Conservation (phyloP, 64 coral and sea anemone genomes). For the Dendronephthya gigantea region DNA sequence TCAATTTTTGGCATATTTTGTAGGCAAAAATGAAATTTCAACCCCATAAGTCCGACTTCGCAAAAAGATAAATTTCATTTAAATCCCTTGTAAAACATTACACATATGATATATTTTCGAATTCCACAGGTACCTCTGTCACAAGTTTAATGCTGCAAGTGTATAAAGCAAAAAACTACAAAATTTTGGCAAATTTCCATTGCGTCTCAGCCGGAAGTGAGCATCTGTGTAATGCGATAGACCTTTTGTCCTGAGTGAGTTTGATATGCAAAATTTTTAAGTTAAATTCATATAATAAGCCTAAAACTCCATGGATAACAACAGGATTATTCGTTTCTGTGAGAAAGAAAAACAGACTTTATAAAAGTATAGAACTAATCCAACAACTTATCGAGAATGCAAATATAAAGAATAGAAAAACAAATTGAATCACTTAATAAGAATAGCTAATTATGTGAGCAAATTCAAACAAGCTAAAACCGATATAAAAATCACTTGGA, state of each 20-base stretch:
- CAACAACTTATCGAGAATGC: not conserved
- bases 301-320: constrained; percentile 16
- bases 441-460: not conserved
- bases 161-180: not conserved
- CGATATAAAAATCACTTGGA: constrained; percentile 16
- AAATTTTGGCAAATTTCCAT: not conserved
- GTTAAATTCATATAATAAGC: no score
- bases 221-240: not conserved
- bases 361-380: constrained; percentile 21
- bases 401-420: constrained; percentile 24
- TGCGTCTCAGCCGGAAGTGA: not conserved
- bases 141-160: not conserved
- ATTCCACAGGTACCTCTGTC: not conserved
- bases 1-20: not conserved
- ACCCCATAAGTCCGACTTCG: not conserved
- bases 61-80: not conserved
- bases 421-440: constrained; percentile 16
- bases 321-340: constrained; percentile 32
- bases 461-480: constrained; percentile 13
- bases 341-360: constrained; percentile 5
- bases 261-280: no score
- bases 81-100: no score
- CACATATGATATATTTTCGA: no score
- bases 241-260: not conserved
- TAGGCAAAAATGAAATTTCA: not conserved